phyloP scores from a whole-genome alignment of 1,140 invertebrate genomes.

The Temnothorax longispinosus region DNA sequence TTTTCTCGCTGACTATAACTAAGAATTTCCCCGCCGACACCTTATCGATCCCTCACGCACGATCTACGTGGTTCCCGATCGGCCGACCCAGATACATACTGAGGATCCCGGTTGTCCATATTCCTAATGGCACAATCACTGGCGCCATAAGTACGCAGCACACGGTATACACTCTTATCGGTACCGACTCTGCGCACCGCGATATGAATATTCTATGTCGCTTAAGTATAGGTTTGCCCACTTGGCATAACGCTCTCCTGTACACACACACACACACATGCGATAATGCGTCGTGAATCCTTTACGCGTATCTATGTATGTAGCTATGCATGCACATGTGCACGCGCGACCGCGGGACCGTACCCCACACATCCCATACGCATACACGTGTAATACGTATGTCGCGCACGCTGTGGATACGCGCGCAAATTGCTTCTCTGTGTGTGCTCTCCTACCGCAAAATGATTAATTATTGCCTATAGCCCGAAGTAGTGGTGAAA shows the following conservation, averaged over 20 bases:
- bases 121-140: slow-evolving; percentile 79
- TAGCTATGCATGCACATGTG: slow-evolving; percentile 28
- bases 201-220: slow-evolving; percentile 84
- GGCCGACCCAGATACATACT: slow-evolving; percentile 76
- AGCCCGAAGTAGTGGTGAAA: slow-evolving; percentile 69
- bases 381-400: background rate
- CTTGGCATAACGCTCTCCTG: slow-evolving; percentile 48
- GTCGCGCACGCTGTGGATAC: slow-evolving; percentile 2
- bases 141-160: slow-evolving; percentile 69
- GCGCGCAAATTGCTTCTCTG: slow-evolving; percentile 50
- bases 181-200: slow-evolving; percentile 65
- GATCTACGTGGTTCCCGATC: slow-evolving; percentile 54
- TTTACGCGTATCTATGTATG: slow-evolving; percentile 11
- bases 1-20: background rate
- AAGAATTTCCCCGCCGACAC: background rate
- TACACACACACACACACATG: background rate
- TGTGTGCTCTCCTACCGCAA: slow-evolving; percentile 52
- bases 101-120: slow-evolving; percentile 74
- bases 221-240: slow-evolving; percentile 81
- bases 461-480: slow-evolving; percentile 84
- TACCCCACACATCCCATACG: background rate
- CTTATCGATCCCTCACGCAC: slow-evolving; percentile 43
- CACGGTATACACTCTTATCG: slow-evolving; percentile 81
- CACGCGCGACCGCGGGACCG: background rate
- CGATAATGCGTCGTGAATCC: slow-evolving; percentile 52